Evolutionary conservation across 2,113 vertebrate genomes (phyloP).

Genomic region (Amphiprion ocellaris): DNA sequence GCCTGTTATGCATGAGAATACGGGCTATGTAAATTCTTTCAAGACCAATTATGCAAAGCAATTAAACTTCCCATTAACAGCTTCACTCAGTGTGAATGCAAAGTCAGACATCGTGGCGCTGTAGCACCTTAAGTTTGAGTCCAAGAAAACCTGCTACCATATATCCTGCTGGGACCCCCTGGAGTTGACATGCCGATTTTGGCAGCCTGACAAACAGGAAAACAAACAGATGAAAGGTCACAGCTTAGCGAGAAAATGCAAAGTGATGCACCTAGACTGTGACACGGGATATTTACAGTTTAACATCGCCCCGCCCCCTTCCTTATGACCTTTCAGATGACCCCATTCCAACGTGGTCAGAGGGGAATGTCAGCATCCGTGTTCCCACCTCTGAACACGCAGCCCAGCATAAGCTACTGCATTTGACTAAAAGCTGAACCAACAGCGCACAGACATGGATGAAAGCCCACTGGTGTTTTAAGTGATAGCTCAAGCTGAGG

Average conservation of each 20-base stretch:
- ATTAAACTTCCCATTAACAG: conserved; percentile 15
- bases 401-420: too few species aligned
- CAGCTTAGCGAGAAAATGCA: conserved; percentile 44
- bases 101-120: background rate
- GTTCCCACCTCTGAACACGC: conserved; percentile 39
- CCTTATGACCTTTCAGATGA: conserved; percentile 44
- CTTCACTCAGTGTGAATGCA: background rate
- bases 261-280: conserved; percentile 40
- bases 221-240: conserved; percentile 60
- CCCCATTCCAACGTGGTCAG: conserved; percentile 34
- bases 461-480: background rate
- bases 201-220: conserved; percentile 18
- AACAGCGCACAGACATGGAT: background rate
- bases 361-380: conserved; percentile 22
- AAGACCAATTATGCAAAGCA: conserved; percentile 8
- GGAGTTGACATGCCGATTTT: conserved; percentile 5
- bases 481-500: conserved; percentile 24
- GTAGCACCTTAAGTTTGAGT: background rate
- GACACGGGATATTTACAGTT: conserved; percentile 44
- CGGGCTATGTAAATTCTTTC: conserved; percentile 7
- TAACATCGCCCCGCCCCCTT: conserved; percentile 13
- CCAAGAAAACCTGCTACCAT: conserved; percentile 8
- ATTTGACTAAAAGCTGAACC: conserved; percentile 9
- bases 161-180: background rate
- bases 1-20: background rate